Percentiles rank a stretch among this genome's conserved stretches.
Evolutionary conservation across 2,797 vertebrate species (phyloP).

Genomic region (Melanotaenia boesemani): DNA sequence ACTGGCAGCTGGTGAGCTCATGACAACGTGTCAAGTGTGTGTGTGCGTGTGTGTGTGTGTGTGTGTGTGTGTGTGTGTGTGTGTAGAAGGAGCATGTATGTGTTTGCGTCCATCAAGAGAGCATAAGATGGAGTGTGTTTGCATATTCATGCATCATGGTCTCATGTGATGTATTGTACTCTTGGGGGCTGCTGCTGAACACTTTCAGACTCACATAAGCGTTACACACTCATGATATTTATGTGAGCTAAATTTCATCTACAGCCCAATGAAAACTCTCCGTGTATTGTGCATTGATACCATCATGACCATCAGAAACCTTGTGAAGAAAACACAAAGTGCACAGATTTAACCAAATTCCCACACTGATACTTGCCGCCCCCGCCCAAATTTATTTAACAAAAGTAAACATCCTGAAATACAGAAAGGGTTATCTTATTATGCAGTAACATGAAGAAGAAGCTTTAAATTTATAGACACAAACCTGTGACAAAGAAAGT

Average conservation of each 20-base stretch:
- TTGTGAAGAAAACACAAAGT: slow-evolving; percentile 15
- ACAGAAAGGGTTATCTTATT: slow-evolving; percentile 22
- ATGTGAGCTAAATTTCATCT: slow-evolving; percentile 41
- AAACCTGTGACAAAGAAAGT: slow-evolving; percentile 18
- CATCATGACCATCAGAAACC: slow-evolving; percentile 13
- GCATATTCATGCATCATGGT: slow-evolving; percentile 8
- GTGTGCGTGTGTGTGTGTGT: neutral
- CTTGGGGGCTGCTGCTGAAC: slow-evolving; percentile 43
- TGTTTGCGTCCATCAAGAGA: slow-evolving; percentile 21
- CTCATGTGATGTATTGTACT: slow-evolving; percentile 50
- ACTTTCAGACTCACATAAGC: slow-evolving; percentile 52
- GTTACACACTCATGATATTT: slow-evolving; percentile 55
- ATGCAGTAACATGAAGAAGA: slow-evolving; percentile 15
- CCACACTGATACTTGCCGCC: neutral
- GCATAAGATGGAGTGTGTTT: slow-evolving; percentile 13
- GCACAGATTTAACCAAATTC: neutral
- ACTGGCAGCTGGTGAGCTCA: slow-evolving; percentile 71
- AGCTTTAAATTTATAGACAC: slow-evolving; percentile 20
- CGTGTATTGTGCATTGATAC: slow-evolving; percentile 20
- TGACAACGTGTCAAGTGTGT: slow-evolving; percentile 72
- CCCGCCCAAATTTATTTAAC: slow-evolving; percentile 14
- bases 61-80: slow-evolving; percentile 27
- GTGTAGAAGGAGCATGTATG: neutral
- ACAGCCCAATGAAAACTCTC: slow-evolving; percentile 47
- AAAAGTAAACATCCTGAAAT: slow-evolving; percentile 28